Base-by-base conservation (phyloP, 2,888 invertebrate species). In the Tenodera sinensis region DNA sequence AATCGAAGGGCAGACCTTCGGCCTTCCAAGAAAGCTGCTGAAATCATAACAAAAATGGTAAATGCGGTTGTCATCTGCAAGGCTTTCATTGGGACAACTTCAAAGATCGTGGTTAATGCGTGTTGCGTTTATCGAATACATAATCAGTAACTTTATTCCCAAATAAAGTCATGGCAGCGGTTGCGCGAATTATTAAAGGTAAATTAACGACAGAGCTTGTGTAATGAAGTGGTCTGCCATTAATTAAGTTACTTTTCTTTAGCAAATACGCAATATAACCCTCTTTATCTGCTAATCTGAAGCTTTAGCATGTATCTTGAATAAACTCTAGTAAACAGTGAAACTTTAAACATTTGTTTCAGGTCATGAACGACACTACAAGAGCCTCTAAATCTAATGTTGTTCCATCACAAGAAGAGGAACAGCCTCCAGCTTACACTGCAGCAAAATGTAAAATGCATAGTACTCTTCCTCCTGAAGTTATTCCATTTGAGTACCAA, bases 401-500 rank as follows among this genome's bases (percentile, higher is more conserved):
- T 54, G 54, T 20, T 71, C 54, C 54, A 71, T 8, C 54, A 71
- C 20, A 20, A 15, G 54, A 71, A 71, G 54, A 71, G 54, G 54
- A 71, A 71, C 54, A 71, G 25, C 20, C 25, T 71, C 20, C 54
- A 71, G 20, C 54, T 71, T 15, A 20, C 54, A 20, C 20, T 71
- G 54, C 20, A 71, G 2, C 15, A 71, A 82, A 87, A 87, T 87
- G n/a, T 82, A 42, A 28, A 84, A 81, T 28, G 34, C 9, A 15
- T 82, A n/a, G n/a, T n/a, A 34, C 83, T 7, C n/a, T 87, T 8
- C 90, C 89, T n/a, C 88, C 88, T 3, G 89, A 90, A 28, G 82
- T 91, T 71, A 92, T 92, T 83, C 92, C 93, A 27, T 93, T 96
- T 89, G 94, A 94, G 88, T 94, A 95, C 91, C 96, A 96, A 93